Conservation (phyloP, 2,113 vertebrate species). For the Tichodroma muraria region DNA sequence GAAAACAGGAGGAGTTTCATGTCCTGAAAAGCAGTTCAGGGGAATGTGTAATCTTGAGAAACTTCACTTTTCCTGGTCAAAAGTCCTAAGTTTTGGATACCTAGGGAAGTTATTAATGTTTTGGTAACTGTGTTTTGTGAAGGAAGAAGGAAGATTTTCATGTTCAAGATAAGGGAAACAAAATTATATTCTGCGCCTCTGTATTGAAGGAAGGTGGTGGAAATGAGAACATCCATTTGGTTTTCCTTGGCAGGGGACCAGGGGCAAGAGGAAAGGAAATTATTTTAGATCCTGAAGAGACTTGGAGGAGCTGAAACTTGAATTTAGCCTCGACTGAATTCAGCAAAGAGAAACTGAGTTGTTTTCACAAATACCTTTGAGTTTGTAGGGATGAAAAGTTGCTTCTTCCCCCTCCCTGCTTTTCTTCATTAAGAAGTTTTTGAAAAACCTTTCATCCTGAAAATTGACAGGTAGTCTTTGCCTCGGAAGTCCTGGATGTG, state of each 20-base stretch:
- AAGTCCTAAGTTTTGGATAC: background rate
- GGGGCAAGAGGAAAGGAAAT: background rate
- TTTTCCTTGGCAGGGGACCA: background rate
- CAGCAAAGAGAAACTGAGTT: background rate
- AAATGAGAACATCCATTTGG: background rate
- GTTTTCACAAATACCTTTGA: background rate
- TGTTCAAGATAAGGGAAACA: background rate
- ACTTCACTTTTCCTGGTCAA: background rate
- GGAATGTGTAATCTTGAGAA: background rate
- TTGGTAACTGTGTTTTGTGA: background rate
- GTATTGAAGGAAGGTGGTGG: background rate
- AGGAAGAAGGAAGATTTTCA: background rate
- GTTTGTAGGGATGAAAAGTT: background rate
- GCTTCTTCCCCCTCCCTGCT: background rate
- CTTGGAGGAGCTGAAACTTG: background rate
- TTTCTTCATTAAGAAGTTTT: background rate
- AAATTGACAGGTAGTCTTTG: background rate
- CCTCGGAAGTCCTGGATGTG: background rate
- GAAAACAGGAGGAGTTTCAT: background rate
- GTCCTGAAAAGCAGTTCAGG: background rate
- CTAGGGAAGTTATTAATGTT: background rate
- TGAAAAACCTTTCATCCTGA: background rate
- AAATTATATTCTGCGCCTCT: background rate
- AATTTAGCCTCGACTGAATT: background rate
- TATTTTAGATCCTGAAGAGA: background rate